Evolutionary conservation across 2,113 vertebrate genomes (phyloP).

Genomic region (Cricetomys ansorgei): DNA sequence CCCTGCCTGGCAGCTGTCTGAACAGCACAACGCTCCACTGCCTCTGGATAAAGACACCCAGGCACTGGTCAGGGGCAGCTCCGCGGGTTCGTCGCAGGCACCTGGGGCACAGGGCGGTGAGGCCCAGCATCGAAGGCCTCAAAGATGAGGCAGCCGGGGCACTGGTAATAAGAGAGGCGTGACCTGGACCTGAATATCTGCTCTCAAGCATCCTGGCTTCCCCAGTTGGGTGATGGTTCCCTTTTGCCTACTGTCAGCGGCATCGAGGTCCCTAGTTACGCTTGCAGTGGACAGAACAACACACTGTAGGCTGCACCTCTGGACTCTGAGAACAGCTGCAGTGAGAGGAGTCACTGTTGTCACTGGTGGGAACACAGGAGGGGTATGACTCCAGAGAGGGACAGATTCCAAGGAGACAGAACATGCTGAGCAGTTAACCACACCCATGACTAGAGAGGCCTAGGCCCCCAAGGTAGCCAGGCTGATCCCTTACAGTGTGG

Average conservation of each 20-base stretch:
- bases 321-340: no score
- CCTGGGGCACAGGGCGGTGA: not conserved
- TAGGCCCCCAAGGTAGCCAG: no score
- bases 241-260: not conserved
- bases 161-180: not conserved
- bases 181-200: not conserved
- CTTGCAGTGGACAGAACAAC: not conserved
- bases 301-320: not conserved
- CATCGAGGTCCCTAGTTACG: not conserved
- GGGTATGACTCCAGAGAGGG: not conserved
- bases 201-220: not conserved
- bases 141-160: accelerated
- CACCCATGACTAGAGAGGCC: not conserved
- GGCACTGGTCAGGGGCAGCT: not conserved
- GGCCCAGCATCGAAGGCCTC: not conserved
- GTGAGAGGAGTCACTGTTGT: not conserved
- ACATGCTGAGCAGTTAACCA: accelerated
- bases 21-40: not conserved
- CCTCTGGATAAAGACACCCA: no score
- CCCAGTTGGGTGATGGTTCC: not conserved
- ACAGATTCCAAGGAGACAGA: no score
- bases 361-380: not conserved
- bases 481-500: not conserved
- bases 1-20: not conserved
- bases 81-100: not conserved